Evolutionary conservation across 2,797 vertebrate genomes (phyloP), one percentile per base, ranked within the genome.

Genomic region (Acanthurus lineatus): DNA sequence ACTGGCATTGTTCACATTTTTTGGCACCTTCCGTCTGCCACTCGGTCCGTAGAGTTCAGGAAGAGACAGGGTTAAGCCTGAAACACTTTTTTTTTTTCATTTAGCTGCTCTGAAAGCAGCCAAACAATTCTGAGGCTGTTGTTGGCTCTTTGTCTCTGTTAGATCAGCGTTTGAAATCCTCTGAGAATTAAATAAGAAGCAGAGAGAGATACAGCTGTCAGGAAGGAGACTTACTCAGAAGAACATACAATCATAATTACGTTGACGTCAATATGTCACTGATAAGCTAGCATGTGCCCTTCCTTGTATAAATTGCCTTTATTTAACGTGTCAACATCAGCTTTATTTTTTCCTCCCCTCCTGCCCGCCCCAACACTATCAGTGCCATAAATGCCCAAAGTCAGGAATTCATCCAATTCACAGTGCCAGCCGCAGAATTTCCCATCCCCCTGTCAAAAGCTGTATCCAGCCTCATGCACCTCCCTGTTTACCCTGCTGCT

Each of bases 371-470:
- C 61, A 7, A 61, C 16, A 42, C 66, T 17, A 60, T 74, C 76
- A 73, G 45, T 47, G 1, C 62, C 72, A 69, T 79, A 87, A 89
- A 87, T 86, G 83, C 81, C 88, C 86, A 79, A 85, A 90, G 83
- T 88, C 81, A 88, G 85, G 88, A 88, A 88, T 91, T 81, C 67
- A 74, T 91, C 76, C 72, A 79, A 86, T 79, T 84, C 86, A 69
- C 77, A 67, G 81, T 64, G 3, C 71, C 69, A 83, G 76, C 81
- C 68, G 40, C 83, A 77, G 89, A 81, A 86, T 90, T 88, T 91
- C 89, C 89, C 90, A 84, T 84, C 85, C 87, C 69, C 86, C 85
- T 87, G 86, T 87, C 81, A 90, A 74, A 83, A 85, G 80, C 85
- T 16, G 3, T 19, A 73, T 65, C 69, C 83, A 85, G 78, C 69